phyloP scores from a whole-genome alignment of 2,888 invertebrate species.

The Yponomeuta cagnagella region DNA sequence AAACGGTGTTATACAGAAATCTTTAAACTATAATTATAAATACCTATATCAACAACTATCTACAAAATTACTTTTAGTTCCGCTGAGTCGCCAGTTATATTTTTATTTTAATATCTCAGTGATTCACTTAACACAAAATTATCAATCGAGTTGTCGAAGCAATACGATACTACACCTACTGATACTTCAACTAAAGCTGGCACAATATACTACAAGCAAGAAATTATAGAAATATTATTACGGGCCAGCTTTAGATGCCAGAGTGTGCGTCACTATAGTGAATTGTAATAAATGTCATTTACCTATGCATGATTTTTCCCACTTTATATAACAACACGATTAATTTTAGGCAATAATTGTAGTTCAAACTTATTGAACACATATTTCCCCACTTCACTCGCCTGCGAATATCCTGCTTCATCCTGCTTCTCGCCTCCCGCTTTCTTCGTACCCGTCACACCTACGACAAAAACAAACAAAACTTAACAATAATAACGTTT shows the following conservation, averaged over 20 bases:
- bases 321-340: background rate
- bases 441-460: slow-evolving; percentile 42
- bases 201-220: too few relatives aligned
- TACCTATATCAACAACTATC: background rate
- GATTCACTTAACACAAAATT: background rate
- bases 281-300: background rate
- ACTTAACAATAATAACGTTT: background rate
- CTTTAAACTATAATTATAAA: background rate
- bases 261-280: background rate
- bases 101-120: background rate
- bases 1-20: background rate
- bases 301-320: background rate
- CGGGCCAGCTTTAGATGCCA: too few relatives aligned
- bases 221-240: too few relatives aligned
- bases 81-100: background rate
- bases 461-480: slow-evolving; percentile 46
- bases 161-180: background rate
- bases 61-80: background rate
- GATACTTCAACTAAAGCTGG: too few relatives aligned
- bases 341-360: background rate
- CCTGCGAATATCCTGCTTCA: slow-evolving; percentile 28
- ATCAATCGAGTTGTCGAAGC: background rate
- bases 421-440: slow-evolving; percentile 44
- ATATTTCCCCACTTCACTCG: background rate
- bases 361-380: slow-evolving; percentile 3